A percentile compares a stretch with the other conserved stretches of the same genome.
phyloP scores from a whole-genome alignment of 2,797 vertebrate species.

The Natrix natrix region DNA sequence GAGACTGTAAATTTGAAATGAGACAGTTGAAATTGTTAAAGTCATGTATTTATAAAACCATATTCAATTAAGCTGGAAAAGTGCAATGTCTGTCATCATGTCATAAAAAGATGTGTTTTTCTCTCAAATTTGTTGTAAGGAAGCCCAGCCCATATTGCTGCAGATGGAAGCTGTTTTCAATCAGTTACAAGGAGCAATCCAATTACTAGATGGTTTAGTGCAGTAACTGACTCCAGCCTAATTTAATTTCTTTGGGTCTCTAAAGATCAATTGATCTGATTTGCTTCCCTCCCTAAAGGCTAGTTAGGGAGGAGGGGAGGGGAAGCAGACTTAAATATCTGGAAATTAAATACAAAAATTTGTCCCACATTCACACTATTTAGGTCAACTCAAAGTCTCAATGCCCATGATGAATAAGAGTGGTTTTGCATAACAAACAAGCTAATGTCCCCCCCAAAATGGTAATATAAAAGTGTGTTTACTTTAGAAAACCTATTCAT shows the following conservation, averaged over 20 bases:
- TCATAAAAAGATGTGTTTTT: slow-evolving; percentile 98
- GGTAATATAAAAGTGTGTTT: neutral
- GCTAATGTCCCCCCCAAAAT: accelerated
- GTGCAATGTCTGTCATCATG: slow-evolving; percentile 99
- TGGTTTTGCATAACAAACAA: slow-evolving; percentile 28
- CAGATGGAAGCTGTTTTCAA: slow-evolving; percentile 91
- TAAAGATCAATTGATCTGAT: slow-evolving; percentile 99
- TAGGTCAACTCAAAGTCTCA: slow-evolving; percentile 66
- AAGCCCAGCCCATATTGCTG: slow-evolving; percentile 77
- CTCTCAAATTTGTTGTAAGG: slow-evolving; percentile 80
- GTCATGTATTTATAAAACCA: slow-evolving; percentile 89
- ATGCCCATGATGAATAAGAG: slow-evolving; percentile 39
- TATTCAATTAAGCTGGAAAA: slow-evolving; percentile 93
- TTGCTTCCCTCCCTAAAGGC: slow-evolving; percentile 91
- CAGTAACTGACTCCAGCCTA: slow-evolving; percentile 99
- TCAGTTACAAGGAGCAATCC: slow-evolving; percentile 95
- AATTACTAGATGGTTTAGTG: slow-evolving; percentile 98
- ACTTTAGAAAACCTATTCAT: slow-evolving; percentile 22
- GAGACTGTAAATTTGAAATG: slow-evolving; percentile 72
- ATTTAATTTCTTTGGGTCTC: slow-evolving; percentile 97
- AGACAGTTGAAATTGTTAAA: slow-evolving; percentile 82
- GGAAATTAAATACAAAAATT: slow-evolving; percentile 78
- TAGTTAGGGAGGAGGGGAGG: slow-evolving; percentile 68
- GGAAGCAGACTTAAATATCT: slow-evolving; percentile 78
- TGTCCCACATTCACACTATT: slow-evolving; percentile 71